Evolutionary conservation across 2,888 invertebrate genomes (phyloP), one percentile per base, ranked within the genome.

Genomic region (Drosophila infuscata): DNA sequence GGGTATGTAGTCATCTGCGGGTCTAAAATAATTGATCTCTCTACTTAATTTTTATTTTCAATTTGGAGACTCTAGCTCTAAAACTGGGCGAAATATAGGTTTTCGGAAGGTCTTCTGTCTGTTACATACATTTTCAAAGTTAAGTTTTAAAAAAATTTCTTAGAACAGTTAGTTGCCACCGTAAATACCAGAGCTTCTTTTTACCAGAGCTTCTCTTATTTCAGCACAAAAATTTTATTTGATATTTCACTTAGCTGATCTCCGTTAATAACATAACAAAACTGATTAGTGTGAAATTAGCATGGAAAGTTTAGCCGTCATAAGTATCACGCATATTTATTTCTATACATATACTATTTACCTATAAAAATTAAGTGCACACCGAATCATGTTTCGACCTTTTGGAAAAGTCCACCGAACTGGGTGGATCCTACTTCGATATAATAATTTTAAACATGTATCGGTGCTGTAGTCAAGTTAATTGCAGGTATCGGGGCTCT

Each of bases 261-360:
- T 68, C 35, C 46, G 81, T 76, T 71, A 76, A 80, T 76, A 36
- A 68, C 57, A 69, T 15, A 46, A 46, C 36, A 46, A 49, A 59
- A 7, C 25, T 60, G 46, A 48, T 59, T 74, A 35, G 38, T 35
- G 12, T 38, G 36, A 52, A 67, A 67, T 80, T 77, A 79, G 51
- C 74, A 52, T 36, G 8, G 35, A 52, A 25, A 51, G 33, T 54
- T 30, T 46, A 15, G 46, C 25, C 25, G 15, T 43, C 25, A 11
- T 48, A 25, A 17, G 49, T 29, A 49, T 49, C 4, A 17, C 49
- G 7, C 7, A 46, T 46, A 25, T 15, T 15, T 46, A 7, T 25
- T 11, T n/a, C 3, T 17, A 38, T 38, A 20, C 11, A 43, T 8
- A 46, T 15, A 15, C 25, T 15, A 7, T 25, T 2, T 41, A 41